phyloP scores from a whole-genome alignment of 2,797 vertebrate species.

The Phrynocephalus forsythii region DNA sequence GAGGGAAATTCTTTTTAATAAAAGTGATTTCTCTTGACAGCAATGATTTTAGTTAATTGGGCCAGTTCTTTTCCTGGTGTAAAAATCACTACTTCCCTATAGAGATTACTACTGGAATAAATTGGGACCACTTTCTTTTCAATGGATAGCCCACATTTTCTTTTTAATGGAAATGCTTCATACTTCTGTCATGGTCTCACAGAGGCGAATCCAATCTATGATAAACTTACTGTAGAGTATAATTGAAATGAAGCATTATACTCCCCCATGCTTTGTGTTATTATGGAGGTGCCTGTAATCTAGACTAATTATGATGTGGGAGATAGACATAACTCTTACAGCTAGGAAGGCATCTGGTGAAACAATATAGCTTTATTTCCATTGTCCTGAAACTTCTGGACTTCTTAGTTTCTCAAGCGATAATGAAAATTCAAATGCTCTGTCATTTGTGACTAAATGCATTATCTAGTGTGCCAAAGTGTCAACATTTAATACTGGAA shows the following conservation, averaged over 20 bases:
- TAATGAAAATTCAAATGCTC: constrained; percentile 44
- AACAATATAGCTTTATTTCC: constrained; percentile 58
- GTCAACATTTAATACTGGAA: not conserved
- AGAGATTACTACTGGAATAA: constrained; percentile 33
- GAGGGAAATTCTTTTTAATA: constrained; percentile 65
- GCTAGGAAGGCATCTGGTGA: constrained; percentile 60
- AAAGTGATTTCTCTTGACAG: constrained; percentile 53
- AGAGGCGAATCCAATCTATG: constrained; percentile 51
- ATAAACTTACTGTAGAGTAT: constrained; percentile 64
- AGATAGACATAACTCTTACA: constrained; percentile 57
- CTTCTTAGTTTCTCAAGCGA: constrained; percentile 45
- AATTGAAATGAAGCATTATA: constrained; percentile 66
- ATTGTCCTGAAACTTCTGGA: constrained; percentile 57
- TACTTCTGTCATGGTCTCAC: constrained; percentile 46
- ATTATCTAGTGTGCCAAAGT: not conserved
- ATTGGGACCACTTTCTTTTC: constrained; percentile 61
- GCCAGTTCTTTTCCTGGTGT: constrained; percentile 17
- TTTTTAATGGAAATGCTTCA: constrained; percentile 59
- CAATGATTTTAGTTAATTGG: constrained; percentile 49
- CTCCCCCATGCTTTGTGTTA: constrained; percentile 45
- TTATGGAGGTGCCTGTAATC: constrained; percentile 62
- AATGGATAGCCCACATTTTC: constrained; percentile 52
- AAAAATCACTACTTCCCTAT: constrained; percentile 6
- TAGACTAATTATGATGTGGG: constrained; percentile 57
- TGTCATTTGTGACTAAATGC: constrained; percentile 8